Conservation (phyloP, 2,113 vertebrate species). For the Ctenodactylus gundi region DNA sequence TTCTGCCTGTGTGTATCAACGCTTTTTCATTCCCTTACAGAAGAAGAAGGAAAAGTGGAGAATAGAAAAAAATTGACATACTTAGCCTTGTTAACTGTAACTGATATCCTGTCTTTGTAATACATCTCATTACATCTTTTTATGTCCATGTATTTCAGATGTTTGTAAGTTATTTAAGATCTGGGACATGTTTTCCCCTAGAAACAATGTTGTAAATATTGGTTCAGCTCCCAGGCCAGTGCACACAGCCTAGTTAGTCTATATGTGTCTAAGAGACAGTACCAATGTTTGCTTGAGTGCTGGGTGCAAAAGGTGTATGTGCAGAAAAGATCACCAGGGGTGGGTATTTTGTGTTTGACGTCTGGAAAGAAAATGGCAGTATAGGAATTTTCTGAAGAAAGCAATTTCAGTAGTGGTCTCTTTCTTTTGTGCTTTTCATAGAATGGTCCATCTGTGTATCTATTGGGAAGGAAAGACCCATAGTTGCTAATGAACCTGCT, state of each 20-base stretch:
- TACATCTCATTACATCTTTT: neutral
- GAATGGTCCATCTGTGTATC: neutral
- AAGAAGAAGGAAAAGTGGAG: neutral
- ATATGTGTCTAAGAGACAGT: neutral
- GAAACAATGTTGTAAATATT: conserved; percentile 64
- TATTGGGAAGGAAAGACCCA: neutral
- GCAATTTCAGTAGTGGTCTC: neutral
- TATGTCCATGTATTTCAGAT: neutral
- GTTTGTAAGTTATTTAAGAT: conserved; percentile 55
- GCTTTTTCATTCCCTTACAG: neutral
- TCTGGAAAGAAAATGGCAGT: neutral
- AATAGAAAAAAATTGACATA: neutral
- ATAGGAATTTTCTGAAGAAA: neutral
- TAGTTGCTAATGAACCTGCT: rapidly evolving
- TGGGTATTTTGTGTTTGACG: neutral
- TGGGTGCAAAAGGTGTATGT: neutral
- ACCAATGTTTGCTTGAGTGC: neutral
- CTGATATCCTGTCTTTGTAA: neutral
- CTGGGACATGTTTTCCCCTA: conserved; percentile 46
- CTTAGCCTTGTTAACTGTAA: conserved; percentile 32
- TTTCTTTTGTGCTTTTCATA: neutral
- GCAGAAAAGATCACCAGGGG: neutral
- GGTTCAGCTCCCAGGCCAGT: conserved; percentile 46
- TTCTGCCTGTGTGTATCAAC: neutral
- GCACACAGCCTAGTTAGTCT: conserved; percentile 39